A percentile compares a stretch with the other conserved stretches of the same genome.
These are phyloP conservation scores for Ceuthmochares aereus DNA, from an alignment of 2,113 vertebrate species.

Conservation along the genomic window DNA sequence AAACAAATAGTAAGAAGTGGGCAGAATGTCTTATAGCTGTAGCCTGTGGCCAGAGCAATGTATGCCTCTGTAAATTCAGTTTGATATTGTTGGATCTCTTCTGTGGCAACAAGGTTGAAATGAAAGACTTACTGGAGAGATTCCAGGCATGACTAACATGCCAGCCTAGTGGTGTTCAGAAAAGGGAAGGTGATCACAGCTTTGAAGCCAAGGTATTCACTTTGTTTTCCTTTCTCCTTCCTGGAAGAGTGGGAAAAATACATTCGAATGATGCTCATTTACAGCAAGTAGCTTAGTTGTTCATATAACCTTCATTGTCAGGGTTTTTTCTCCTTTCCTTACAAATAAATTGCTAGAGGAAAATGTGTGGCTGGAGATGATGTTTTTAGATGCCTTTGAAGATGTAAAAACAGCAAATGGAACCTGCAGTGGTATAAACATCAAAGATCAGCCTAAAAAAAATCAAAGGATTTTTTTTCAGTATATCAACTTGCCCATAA, in stretches of 20 bases:
- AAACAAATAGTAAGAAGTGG: conserved; percentile 10
- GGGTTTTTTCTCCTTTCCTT: not conserved
- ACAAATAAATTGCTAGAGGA: conserved; percentile 2
- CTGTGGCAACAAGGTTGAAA: conserved; percentile 21
- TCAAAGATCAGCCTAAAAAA: conserved; percentile 57
- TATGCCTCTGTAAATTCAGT: conserved; percentile 29
- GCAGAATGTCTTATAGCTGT: not conserved
- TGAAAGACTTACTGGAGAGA: conserved; percentile 17
- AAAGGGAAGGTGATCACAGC: not conserved
- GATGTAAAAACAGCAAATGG: conserved; percentile 45
- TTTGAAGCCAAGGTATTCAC: not conserved
- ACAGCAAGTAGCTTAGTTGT: not conserved
- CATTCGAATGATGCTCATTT: not conserved
- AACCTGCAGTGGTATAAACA: conserved; percentile 46
- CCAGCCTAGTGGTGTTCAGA: not conserved
- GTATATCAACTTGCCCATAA: not conserved
- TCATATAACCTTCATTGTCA: not conserved
- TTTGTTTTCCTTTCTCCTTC: not conserved
- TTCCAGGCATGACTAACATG: not conserved
- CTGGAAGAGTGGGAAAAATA: not conserved
- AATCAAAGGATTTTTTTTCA: conserved; percentile 40
- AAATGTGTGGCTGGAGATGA: not conserved
- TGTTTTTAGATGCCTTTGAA: conserved; percentile 56
- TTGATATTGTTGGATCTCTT: conserved; percentile 37
- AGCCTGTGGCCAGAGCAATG: conserved; percentile 26